Percentiles rank a stretch among this genome's conserved stretches.
Conservation (phyloP, 2,113 vertebrate species). For the Strix uralensis region DNA sequence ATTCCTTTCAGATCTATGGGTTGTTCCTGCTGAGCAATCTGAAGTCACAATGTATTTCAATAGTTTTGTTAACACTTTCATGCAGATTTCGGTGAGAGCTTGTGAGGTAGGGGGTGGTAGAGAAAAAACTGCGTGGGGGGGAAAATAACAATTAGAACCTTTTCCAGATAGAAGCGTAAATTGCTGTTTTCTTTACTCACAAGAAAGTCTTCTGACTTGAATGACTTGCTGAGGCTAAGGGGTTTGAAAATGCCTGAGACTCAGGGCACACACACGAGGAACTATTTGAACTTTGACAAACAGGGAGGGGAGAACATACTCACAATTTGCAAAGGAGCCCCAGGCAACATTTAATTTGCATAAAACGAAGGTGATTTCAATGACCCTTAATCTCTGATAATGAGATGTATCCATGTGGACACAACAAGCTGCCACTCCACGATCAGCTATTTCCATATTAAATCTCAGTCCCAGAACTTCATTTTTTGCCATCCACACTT, state of each 20-base stretch:
- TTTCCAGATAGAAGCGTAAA: background rate
- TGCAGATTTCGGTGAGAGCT: background rate
- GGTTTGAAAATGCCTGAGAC: background rate
- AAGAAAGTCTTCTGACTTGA: background rate
- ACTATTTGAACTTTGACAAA: background rate
- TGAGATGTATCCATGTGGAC: background rate
- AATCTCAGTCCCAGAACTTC: background rate
- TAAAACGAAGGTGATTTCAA: background rate
- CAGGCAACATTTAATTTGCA: background rate
- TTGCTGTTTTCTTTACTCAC: background rate
- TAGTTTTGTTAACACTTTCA: background rate
- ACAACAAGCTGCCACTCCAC: background rate
- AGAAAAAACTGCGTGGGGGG: background rate
- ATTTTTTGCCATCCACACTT: accelerated
- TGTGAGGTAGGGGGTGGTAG: background rate
- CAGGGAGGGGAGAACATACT: background rate
- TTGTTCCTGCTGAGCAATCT: conserved; percentile 34
- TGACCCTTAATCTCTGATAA: conserved; percentile 9
- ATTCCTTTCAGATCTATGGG: conserved; percentile 13
- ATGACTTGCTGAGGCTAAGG: background rate
- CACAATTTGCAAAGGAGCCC: background rate
- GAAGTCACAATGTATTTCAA: background rate
- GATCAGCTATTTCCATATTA: background rate
- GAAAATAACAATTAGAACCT: background rate
- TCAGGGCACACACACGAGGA: background rate